Base-by-base conservation (phyloP, 2,113 vertebrate species). In the Canis aureus region DNA sequence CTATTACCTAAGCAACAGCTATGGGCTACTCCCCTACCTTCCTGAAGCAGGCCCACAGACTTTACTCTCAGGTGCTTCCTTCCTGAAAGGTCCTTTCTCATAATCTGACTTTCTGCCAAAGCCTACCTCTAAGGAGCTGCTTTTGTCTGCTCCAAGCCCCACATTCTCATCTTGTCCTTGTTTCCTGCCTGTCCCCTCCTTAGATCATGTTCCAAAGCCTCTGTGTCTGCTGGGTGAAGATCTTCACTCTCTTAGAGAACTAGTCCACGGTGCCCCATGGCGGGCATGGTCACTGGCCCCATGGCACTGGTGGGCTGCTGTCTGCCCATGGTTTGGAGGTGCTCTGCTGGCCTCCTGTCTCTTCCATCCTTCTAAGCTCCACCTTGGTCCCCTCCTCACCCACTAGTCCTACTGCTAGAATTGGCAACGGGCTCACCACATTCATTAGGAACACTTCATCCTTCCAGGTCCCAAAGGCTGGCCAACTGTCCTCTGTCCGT, bases 221-320 rank as follows among this genome's bases (percentile, higher is more conserved):
- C 22, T 84, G 74, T 38, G 49, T 51, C 29, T 94, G 38, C 17
- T 3, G 17, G 12, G 3, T 38, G 19, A 51, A 9, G 1, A 17
- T 35, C n/a, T 71, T 55, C 32, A 73, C 23, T 67, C 1, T 87
- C 78, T 51, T 59, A 57, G 38, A 55, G 55, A 64, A 19, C 53
- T 11, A 0, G 15, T 74, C n/a, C 29, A 8, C 0, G 0, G 69
- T 8, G 17, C 10, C 35, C 83, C 19, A 5, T 0, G 0, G 74
- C 13, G 29, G 78, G 17, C 25, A 35, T 7, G 0, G 5, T 9
- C 91, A 53, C 2, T 7, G 67, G 69, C 35, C 22, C 20, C 0
- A 12, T 57, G 84, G n/a, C 16, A 8, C 57, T 19, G 60, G 29
- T 17, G 51, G 19, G 3, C 38, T 1, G 8, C 19, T 38, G 20